These are phyloP conservation scores for Drosophila nikananu DNA, from an alignment of 1,140 invertebrate genomes.

Conservation along the genomic window DNA sequence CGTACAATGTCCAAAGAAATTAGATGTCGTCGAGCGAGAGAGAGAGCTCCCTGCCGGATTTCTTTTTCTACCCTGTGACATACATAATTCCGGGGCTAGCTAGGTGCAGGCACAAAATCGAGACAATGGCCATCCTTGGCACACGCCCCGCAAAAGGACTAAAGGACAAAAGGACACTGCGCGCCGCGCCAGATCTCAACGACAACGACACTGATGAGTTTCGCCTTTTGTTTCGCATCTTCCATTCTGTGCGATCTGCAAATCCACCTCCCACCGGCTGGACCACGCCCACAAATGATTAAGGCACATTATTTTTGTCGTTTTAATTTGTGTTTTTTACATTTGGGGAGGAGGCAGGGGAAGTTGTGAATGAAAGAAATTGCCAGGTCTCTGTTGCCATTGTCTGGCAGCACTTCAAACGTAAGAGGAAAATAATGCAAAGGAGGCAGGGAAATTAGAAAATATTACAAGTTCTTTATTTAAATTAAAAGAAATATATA, in stretches of 20 bases:
- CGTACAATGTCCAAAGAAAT: conserved; percentile 82
- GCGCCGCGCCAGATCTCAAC: conserved; percentile 2
- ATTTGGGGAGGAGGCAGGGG: not conserved
- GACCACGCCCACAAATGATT: conserved; percentile 73
- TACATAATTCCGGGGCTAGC: conserved; percentile 71
- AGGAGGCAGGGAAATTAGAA: conserved; percentile 9
- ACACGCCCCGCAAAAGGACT: conserved; percentile 51
- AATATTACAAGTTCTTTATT: conserved; percentile 39
- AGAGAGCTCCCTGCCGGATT: conserved; percentile 8
- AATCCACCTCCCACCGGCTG: conserved; percentile 5
- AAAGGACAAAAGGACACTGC: conserved; percentile 66
- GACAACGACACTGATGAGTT: conserved; percentile 74
- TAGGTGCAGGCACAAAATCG: conserved; percentile 77
- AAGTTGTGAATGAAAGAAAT: conserved; percentile 41
- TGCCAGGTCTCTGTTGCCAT: conserved; percentile 57
- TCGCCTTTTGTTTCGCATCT: conserved; percentile 54
- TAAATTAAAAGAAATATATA: conserved; percentile 8
- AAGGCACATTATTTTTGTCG: conserved; percentile 76
- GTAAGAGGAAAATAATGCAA: conserved; percentile 31
- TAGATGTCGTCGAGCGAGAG: conserved; percentile 61
- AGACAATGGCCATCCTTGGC: conserved; percentile 63
- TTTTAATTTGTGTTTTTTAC: conserved; percentile 74
- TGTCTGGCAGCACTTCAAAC: conserved; percentile 75
- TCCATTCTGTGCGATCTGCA: conserved; percentile 11
- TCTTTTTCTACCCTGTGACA: conserved; percentile 56